Base-by-base conservation (phyloP, 2,113 vertebrate species). In the Ia io region DNA sequence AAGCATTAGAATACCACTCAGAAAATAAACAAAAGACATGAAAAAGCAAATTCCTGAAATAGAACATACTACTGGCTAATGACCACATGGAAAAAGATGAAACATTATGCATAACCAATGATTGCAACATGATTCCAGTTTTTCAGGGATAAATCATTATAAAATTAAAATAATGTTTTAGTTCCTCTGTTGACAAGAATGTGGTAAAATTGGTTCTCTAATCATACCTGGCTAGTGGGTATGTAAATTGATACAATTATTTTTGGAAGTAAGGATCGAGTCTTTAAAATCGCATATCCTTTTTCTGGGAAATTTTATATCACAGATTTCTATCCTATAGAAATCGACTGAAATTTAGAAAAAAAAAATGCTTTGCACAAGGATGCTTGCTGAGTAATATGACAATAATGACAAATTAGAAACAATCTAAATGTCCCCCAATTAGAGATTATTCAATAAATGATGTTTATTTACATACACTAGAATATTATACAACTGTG, bases 151-250 rank as follows among this genome's bases (percentile, higher is more conserved):
- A 59, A 84, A 9, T 87, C 65, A 84, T 84, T 88, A 79, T 59
- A 93, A 73, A 85, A 91, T 92, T 78, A 93, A 44, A 77, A 70
- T 89, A 88, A 47, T 79, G 51, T 90, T 85, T 61, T 67, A 53
- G 67, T 86, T 95, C 76, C 32, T 92, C 79, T 77, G 61, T 85
- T n/a, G 67, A 78, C 9, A 79, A 90, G 73, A 90, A 71, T 77
- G 88, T 84, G 42, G 71, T 87, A 30, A 97, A 37, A 76, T 51
- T 59, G 69, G 35, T 44, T 78, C 61, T 85, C 44, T 84, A 49
- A 73, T 92, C 87, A 74, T 74, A 71, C 70, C 61, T 56, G 51
- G 40, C 51, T n/a, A 59, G 61, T n/a, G 42, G 25, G 80, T 89
- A 10, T 93, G 14, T 70, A 90, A 73, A 94, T 22, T 25, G 90